These are phyloP conservation scores for Crypturellus tataupa DNA, from an alignment of 2,797 vertebrate species.

Conservation along the genomic window DNA sequence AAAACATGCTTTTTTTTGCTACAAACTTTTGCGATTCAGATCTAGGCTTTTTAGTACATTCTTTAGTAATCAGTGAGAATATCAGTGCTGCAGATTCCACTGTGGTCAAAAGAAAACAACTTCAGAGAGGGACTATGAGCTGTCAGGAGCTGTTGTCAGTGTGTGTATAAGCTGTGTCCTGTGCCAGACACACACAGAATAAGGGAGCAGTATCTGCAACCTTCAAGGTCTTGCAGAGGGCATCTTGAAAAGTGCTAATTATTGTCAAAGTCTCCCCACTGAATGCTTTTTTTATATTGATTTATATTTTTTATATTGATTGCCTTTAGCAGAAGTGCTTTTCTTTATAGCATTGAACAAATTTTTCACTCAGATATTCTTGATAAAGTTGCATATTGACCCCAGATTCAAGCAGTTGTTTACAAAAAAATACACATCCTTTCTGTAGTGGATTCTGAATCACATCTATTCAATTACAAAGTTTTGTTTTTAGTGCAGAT, in stretches of 20 bases:
- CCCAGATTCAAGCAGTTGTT: neutral
- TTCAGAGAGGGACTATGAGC: neutral
- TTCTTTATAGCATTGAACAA: neutral
- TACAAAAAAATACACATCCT: neutral
- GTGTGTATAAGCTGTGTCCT: neutral
- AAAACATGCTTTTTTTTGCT: fast-evolving
- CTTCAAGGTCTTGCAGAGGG: neutral
- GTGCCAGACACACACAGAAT: neutral
- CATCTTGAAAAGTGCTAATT: neutral
- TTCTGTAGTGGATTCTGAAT: neutral
- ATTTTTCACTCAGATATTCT: neutral
- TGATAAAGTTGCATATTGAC: neutral
- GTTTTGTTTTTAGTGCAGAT: neutral
- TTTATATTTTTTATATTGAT: no score
- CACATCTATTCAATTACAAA: neutral
- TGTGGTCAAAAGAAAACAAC: neutral
- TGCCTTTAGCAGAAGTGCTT: neutral
- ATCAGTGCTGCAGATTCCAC: neutral
- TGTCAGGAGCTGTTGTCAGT: neutral
- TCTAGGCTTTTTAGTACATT: neutral
- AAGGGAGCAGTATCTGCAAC: neutral
- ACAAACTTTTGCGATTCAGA: no score
- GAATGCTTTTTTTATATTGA: neutral
- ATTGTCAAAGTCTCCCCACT: neutral
- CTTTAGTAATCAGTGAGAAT: neutral